Conservation (phyloP, 1,140 invertebrate genomes). For the Leptoteleia sp. region DNA sequence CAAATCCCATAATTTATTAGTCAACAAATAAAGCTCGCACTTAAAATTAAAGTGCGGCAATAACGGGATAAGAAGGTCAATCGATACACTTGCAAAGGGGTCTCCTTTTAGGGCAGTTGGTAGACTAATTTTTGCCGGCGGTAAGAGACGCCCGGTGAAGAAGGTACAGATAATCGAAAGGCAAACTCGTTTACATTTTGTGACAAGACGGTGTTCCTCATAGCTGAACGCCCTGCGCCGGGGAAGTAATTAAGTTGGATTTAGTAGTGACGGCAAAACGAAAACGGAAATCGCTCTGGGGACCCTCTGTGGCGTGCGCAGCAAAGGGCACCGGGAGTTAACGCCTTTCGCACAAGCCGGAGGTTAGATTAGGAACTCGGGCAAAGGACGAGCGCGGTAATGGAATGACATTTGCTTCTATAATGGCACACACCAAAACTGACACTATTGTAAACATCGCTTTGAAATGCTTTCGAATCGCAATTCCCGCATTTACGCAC, state of each 20-base stretch:
- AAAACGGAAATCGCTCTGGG: conserved; percentile 61
- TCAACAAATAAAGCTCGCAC: no score
- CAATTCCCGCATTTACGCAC: conserved; percentile 20
- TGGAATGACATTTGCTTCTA: conserved; percentile 50
- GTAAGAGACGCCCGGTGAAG: conserved; percentile 5
- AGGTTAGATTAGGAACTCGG: conserved; percentile 52
- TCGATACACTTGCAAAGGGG: no score
- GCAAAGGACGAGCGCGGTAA: conserved; percentile 29
- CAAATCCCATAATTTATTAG: no score
- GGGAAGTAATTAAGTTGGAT: conserved; percentile 68
- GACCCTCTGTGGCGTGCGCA: conserved; percentile 39
- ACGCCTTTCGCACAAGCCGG: conserved; percentile 32
- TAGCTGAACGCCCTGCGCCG: conserved; percentile 29
- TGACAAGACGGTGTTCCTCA: conserved; percentile 39
- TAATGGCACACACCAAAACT: conserved; percentile 37
- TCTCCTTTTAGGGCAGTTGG: not conserved
- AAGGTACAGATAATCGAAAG: conserved; percentile 27
- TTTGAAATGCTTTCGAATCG: conserved; percentile 38
- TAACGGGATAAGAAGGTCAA: no score
- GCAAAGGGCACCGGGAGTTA: conserved; percentile 46
- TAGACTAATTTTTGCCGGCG: conserved; percentile 22
- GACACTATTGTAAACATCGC: conserved; percentile 41
- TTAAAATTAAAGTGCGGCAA: no score
- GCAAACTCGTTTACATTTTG: conserved; percentile 52
- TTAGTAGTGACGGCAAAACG: conserved; percentile 59